A percentile compares a stretch with the other conserved stretches of the same genome.
phyloP scores from a whole-genome alignment of 2,113 vertebrate genomes.

The Lucifuga dentata region DNA sequence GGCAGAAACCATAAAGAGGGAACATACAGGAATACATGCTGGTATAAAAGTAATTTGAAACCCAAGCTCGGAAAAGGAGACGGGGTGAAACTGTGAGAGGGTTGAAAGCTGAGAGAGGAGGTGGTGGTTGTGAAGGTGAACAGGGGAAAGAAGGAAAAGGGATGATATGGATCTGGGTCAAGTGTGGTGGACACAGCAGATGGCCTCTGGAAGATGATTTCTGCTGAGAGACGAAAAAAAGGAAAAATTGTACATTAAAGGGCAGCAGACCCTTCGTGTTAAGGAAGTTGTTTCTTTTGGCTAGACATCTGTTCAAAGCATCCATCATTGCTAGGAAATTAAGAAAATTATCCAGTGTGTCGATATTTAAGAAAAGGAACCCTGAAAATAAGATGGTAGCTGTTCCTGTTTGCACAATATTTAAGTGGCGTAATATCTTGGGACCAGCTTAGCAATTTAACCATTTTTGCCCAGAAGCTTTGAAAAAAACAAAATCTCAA shows the following conservation, averaged over 20 bases:
- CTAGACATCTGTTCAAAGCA: no score
- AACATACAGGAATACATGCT: not conserved
- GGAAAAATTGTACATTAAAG: not conserved
- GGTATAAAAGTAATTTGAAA: slow-evolving; percentile 4
- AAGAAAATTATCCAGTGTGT: no score
- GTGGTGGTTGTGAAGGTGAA: not conserved
- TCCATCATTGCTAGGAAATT: not conserved
- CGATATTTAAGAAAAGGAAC: no score
- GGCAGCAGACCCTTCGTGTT: not conserved
- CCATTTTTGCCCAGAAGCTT: no score
- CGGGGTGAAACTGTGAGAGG: slow-evolving; percentile 18
- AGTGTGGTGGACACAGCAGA: slow-evolving; percentile 38
- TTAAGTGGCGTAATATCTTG: no score
- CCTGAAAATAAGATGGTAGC: no score
- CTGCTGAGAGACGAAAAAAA: slow-evolving; percentile 11
- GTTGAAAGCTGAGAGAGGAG: slow-evolving; percentile 45
- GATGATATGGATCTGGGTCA: slow-evolving; percentile 55
- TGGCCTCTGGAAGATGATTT: slow-evolving; percentile 14
- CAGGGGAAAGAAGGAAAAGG: slow-evolving; percentile 11
- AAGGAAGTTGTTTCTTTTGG: no score
- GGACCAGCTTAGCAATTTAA: no score
- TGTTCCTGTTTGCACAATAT: no score
- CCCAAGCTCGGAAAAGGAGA: slow-evolving; percentile 15
- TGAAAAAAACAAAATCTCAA: not conserved
- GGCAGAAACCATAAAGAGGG: no score